Evolutionary conservation across 1,140 invertebrate genomes (phyloP), one percentile per base, ranked within the genome.

Genomic region (Bactericera cockerelli): DNA sequence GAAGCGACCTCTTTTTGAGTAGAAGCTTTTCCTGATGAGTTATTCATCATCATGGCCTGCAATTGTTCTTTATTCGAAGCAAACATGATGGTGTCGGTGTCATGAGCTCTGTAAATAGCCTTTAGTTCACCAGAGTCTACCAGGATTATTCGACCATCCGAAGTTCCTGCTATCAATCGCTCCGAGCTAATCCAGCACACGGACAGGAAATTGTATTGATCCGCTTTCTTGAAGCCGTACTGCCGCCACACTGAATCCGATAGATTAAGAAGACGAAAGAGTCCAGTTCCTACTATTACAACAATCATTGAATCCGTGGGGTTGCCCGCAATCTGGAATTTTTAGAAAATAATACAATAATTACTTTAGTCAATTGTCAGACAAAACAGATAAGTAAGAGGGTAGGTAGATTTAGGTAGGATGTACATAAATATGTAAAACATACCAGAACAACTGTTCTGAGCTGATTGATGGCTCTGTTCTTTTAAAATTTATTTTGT

Each of bases 71-170:
- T 55, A 3, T 25, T 28, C 28, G 56, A 53, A 6, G 58, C 26
- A 21, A 59, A 21, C 25, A 55, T 57, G 1, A 63, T 62, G 42
- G 56, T 65, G 10, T 67, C 66, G 1, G 78, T 70, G 16, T 82
- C 78, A 1, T 63, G 38, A 1, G 79, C 77, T 67, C 72, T 71
- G 69, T 79, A 78, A 65, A 83, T 67, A 64, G 76, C 74, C 61
- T 83, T 82, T 39, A 88, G 69, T 64, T 92, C 88, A 10, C 86
- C 87, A 66, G 83, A 82, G 66, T 91, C 87, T 53, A 91, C 77
- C 36, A 86, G 72, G 65, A 90, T 74, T 25, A 91, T 74, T 61
- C 78, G 74, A 1, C 87, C 87, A 63, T 78, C 80, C 49, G 76
- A 73, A 1, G 85, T 88, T 0, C 88, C 88, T 25, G 83, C 81